Evolutionary conservation across 2,888 invertebrate genomes (phyloP).

Genomic region (Coelinius sp.): DNA sequence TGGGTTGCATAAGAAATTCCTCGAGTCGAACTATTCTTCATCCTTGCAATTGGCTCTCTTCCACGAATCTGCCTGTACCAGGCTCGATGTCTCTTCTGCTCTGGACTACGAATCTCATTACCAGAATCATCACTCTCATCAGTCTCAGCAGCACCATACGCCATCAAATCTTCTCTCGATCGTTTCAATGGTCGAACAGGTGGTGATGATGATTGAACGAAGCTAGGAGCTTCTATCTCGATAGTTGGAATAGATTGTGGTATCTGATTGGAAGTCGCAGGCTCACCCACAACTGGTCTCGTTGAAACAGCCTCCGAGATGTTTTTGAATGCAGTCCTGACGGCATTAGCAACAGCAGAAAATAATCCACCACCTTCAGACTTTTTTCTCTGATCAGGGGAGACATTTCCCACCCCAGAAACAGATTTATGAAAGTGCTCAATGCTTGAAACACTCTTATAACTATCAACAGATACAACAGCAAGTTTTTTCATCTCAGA

Average conservation of each 20-base stretch:
- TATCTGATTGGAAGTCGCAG: no score
- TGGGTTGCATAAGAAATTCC: constrained; percentile 62
- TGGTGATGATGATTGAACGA: neutral
- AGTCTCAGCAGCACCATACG: constrained; percentile 3
- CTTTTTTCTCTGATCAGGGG: neutral
- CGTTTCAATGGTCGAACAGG: constrained; percentile 53
- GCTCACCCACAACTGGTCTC: constrained; percentile 6
- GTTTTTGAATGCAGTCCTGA: constrained; percentile 59
- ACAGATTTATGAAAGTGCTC: constrained; percentile 43
- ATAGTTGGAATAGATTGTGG: neutral
- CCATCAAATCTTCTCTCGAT: constrained; percentile 49
- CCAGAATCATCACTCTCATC: neutral
- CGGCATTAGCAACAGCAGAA: constrained; percentile 58
- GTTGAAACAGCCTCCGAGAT: constrained; percentile 55
- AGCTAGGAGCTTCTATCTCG: constrained; percentile 12
- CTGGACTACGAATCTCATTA: constrained; percentile 54
- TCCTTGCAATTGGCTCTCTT: constrained; percentile 62
- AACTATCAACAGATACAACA: constrained; percentile 53
- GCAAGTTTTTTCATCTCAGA: constrained; percentile 35
- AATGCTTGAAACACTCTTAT: constrained; percentile 48
- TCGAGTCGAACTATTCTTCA: constrained; percentile 51
- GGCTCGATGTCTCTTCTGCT: constrained; percentile 60
- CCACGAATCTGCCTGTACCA: constrained; percentile 60
- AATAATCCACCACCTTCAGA: constrained; percentile 53
- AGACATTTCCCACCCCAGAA: neutral